phyloP scores from a whole-genome alignment of 1,140 invertebrate species.

The Nymphalis io region DNA sequence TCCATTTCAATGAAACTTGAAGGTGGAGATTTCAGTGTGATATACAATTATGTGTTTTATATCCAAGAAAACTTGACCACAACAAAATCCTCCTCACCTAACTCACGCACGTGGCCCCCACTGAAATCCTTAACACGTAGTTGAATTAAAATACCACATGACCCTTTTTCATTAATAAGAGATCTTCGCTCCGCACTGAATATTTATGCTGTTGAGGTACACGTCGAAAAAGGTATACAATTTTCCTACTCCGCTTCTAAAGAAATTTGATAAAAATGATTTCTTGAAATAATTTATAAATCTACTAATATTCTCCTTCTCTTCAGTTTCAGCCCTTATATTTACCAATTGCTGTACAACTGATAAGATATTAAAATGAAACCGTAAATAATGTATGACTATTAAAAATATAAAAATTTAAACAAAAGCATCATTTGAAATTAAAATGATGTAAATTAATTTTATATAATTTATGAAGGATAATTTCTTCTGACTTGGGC shows the following conservation, averaged over 20 bases:
- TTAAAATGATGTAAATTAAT: no score
- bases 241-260: background rate
- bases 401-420: no score
- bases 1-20: background rate
- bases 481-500: constrained; percentile 41
- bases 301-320: no score
- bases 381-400: no score
- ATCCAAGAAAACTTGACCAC: constrained; percentile 34
- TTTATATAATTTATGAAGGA: no score
- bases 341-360: no score
- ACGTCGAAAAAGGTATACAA: constrained; percentile 29
- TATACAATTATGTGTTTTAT: constrained; percentile 21
- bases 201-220: constrained; percentile 66
- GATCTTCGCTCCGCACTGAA: constrained; percentile 74
- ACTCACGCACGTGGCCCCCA: constrained; percentile 51
- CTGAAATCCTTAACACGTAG: constrained; percentile 76
- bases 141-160: constrained; percentile 80
- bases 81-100: constrained; percentile 34
- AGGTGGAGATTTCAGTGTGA: background rate
- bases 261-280: no score
- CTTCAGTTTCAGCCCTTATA: no score
- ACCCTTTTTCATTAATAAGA: constrained; percentile 81
- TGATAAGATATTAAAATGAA: no score
- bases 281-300: no score
- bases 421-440: no score